A percentile compares a stretch with the other conserved stretches of the same genome.
Evolutionary conservation across 23 tunicate genomes (phyloP).

Genomic region (Phallusia fumigata): DNA sequence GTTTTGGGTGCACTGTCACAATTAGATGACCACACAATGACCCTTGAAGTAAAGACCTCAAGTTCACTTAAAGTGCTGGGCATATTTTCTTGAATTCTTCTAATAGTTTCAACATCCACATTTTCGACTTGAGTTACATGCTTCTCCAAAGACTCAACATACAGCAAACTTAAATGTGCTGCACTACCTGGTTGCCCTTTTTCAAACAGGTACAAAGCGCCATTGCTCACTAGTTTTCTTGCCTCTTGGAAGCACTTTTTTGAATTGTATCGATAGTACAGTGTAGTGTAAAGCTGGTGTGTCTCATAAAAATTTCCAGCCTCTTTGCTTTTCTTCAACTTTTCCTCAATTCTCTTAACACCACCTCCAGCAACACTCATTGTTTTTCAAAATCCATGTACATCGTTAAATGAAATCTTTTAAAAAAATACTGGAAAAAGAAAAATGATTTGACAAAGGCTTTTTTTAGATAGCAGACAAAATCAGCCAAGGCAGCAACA

Average conservation of each 20-base stretch:
- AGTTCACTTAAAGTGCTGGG: slow-evolving; percentile 51
- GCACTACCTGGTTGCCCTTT: slow-evolving; percentile 48
- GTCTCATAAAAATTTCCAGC: slow-evolving; percentile 71
- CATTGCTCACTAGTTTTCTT: slow-evolving; percentile 21
- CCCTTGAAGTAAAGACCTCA: slow-evolving; percentile 54
- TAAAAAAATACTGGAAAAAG: too few relatives aligned
- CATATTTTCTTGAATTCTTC: slow-evolving; percentile 47
- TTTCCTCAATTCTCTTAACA: slow-evolving; percentile 62
- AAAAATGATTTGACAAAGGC: too few relatives aligned
- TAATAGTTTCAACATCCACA: slow-evolving; percentile 29
- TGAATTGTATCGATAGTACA: slow-evolving; percentile 53
- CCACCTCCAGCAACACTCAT: slow-evolving; percentile 14
- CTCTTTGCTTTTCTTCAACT: slow-evolving; percentile 37
- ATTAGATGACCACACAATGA: slow-evolving; percentile 65
- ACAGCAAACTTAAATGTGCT: slow-evolving; percentile 45
- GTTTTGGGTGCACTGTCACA: slow-evolving; percentile 59
- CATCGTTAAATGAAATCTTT: too few relatives aligned
- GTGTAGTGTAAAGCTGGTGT: slow-evolving; percentile 88
- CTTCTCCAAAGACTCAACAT: slow-evolving; percentile 61
- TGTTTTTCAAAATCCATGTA: too few relatives aligned
- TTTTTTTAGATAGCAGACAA: too few relatives aligned
- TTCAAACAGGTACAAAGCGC: slow-evolving; percentile 55
- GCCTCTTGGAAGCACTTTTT: slow-evolving; percentile 33
- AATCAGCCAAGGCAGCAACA: too few relatives aligned
- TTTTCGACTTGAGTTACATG: slow-evolving; percentile 19